A percentile compares a stretch with the other conserved stretches of the same genome.
Evolutionary conservation across 2,797 vertebrate species (phyloP).

Genomic region (Ctenosaura bakeri): DNA sequence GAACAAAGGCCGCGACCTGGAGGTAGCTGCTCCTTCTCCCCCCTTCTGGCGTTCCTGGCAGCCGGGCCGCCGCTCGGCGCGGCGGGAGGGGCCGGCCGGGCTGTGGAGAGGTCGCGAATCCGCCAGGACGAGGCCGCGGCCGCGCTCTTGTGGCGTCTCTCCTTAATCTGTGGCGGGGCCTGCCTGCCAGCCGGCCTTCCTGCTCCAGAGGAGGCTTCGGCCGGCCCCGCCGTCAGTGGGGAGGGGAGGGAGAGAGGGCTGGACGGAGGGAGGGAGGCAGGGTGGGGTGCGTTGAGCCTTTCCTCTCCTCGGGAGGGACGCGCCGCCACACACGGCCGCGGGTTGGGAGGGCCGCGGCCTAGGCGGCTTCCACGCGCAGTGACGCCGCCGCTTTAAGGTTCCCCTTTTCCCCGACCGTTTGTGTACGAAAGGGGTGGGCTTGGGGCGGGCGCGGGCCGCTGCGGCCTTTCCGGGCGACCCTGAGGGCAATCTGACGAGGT

Average conservation of each 20-base stretch:
- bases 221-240: conserved; percentile 18
- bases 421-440: too few species aligned
- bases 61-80: neutral
- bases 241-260: too few species aligned
- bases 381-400: neutral
- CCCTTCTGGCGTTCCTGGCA: too few species aligned
- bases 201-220: conserved; percentile 16
- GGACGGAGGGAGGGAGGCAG: neutral
- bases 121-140: neutral
- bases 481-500: too few species aligned
- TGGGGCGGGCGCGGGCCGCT: too few species aligned
- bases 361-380: neutral
- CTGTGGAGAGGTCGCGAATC: neutral
- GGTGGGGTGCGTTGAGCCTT: conserved; percentile 49
- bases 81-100: neutral
- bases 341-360: conserved; percentile 26
- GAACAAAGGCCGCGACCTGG: conserved; percentile 98
- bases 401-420: neutral
- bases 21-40: conserved; percentile 83
- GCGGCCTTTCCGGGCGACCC: too few species aligned
- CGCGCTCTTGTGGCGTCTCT: conserved; percentile 70
- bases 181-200: neutral
- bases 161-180: conserved; percentile 35
- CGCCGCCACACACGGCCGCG: conserved; percentile 1
- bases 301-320: neutral